Evolutionary conservation across 2,113 vertebrate species (phyloP).

Genomic region (Bubo scandiacus): DNA sequence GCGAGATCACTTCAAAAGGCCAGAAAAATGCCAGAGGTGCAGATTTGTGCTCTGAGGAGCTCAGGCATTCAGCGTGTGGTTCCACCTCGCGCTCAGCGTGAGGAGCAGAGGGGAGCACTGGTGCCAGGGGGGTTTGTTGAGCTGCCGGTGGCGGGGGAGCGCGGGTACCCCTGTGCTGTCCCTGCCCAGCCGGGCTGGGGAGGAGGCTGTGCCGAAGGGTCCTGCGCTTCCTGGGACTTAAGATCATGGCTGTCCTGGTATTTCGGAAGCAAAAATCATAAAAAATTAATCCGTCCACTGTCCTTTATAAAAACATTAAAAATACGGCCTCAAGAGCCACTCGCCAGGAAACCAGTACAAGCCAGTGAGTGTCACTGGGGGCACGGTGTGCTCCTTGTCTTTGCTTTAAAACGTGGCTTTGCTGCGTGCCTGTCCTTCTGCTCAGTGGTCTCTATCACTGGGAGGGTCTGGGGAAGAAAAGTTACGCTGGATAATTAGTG

Average conservation of each 20-base stretch:
- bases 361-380: not conserved
- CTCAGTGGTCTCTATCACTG: fast-evolving
- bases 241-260: not conserved
- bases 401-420: not conserved
- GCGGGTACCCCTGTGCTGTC: fast-evolving
- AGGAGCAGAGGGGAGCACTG: not conserved
- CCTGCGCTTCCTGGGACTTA: fast-evolving
- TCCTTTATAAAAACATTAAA: not conserved
- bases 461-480: not conserved
- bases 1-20: not conserved
- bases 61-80: not conserved
- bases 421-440: not conserved
- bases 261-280: not conserved
- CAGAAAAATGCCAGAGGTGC: not conserved
- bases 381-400: not conserved
- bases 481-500: not conserved
- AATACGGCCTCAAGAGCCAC: fast-evolving
- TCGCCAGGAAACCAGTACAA: not conserved
- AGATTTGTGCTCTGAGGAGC: not conserved
- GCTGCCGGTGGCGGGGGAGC: too few species aligned
- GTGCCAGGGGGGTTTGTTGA: not conserved
- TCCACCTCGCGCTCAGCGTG: not conserved
- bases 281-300: not conserved
- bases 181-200: not conserved
- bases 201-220: not conserved